phyloP scores from a whole-genome alignment of 2,888 invertebrate genomes.

The Hydriomena furcata region DNA sequence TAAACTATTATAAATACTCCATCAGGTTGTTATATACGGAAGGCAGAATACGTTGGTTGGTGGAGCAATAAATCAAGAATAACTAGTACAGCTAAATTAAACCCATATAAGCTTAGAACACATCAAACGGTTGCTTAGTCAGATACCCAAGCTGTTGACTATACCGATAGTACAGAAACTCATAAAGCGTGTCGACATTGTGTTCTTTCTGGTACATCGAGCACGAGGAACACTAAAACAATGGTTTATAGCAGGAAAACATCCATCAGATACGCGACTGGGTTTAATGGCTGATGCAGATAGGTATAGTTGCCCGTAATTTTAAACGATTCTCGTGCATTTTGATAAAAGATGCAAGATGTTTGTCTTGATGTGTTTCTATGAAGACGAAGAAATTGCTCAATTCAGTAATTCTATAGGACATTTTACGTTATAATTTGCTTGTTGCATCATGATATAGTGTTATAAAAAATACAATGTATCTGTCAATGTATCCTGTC shows the following conservation, averaged over 20 bases:
- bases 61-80: neutral
- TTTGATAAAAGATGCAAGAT: too few relatives aligned
- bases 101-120: neutral
- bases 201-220: constrained; percentile 55
- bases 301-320: constrained; percentile 6
- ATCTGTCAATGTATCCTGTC: too few relatives aligned
- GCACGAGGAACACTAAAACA: constrained; percentile 47
- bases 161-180: constrained; percentile 20
- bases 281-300: constrained; percentile 36
- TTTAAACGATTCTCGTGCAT: too few relatives aligned
- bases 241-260: constrained; percentile 56
- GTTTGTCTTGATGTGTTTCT: too few relatives aligned
- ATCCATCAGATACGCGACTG: constrained; percentile 49
- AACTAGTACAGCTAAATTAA: neutral
- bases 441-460: too few relatives aligned
- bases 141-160: constrained; percentile 33
- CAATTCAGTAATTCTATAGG: too few relatives aligned
- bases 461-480: too few relatives aligned
- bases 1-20: neutral
- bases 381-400: too few relatives aligned
- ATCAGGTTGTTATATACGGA: neutral
- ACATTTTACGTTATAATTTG: too few relatives aligned
- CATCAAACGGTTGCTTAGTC: neutral
- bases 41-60: neutral
- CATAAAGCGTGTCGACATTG: constrained; percentile 48